These are phyloP conservation scores for Rhodophaea formosa DNA, from an alignment of 2,888 invertebrate species.

Conservation along the genomic window DNA sequence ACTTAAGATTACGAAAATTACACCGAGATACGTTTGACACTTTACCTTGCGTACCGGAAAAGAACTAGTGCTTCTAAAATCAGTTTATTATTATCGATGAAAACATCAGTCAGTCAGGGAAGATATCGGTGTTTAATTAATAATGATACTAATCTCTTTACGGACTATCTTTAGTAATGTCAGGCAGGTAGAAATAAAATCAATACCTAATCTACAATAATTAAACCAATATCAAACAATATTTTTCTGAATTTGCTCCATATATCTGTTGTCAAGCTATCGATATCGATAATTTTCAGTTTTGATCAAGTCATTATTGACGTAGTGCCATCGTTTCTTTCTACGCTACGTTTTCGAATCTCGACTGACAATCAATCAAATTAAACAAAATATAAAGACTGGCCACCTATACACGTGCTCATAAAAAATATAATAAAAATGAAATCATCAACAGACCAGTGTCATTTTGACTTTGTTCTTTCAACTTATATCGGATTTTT, in stretches of 20 bases:
- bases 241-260: too few relatives aligned
- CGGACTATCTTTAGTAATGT: too few relatives aligned
- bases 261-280: too few relatives aligned
- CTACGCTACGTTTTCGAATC: too few relatives aligned
- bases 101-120: background rate
- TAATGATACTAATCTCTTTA: too few relatives aligned
- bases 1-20: slow-evolving; percentile 58
- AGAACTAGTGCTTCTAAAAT: slow-evolving; percentile 54
- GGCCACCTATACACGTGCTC: slow-evolving; percentile 23
- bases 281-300: background rate
- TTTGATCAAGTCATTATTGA: too few relatives aligned
- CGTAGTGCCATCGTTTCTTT: too few relatives aligned
- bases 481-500: slow-evolving; percentile 38
- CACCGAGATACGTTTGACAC: slow-evolving; percentile 65
- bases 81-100: slow-evolving; percentile 5
- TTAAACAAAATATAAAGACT: background rate
- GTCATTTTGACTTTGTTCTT: slow-evolving; percentile 43
- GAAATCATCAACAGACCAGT: slow-evolving; percentile 39
- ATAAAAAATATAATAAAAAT: slow-evolving; percentile 52
- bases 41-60: slow-evolving; percentile 79
- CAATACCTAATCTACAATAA: too few relatives aligned
- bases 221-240: too few relatives aligned
- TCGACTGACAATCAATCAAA: too few relatives aligned
- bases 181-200: too few relatives aligned
- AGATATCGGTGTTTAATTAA: too few relatives aligned